These are phyloP conservation scores for Drosophila yakuba DNA, from an alignment of 1,140 invertebrate species.

Conservation along the genomic window DNA sequence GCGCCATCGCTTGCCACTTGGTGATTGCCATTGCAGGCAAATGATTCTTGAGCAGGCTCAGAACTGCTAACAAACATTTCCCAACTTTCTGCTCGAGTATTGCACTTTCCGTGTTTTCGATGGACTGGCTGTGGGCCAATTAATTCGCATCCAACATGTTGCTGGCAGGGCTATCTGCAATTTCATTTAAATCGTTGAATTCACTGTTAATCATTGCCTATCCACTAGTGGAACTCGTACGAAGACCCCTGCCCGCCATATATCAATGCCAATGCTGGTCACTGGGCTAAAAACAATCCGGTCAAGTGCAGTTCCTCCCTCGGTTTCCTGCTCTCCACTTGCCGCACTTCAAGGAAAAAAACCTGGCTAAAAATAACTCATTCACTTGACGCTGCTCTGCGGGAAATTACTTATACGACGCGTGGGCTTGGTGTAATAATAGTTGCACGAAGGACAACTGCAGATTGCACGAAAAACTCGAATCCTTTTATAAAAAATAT, in stretches of 20 bases:
- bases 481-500: neutral
- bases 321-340: constrained; percentile 18
- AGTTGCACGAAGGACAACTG: constrained; percentile 7
- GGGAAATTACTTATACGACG: constrained; percentile 52
- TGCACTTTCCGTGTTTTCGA: constrained; percentile 1
- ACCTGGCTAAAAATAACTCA: constrained; percentile 46
- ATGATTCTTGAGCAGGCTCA: constrained; percentile 8
- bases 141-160: constrained; percentile 57
- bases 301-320: constrained; percentile 16
- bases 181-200: constrained; percentile 12
- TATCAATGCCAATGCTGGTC: constrained; percentile 48
- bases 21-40: constrained; percentile 15
- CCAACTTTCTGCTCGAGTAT: constrained; percentile 17
- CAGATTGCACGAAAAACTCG: neutral
- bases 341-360: constrained; percentile 19
- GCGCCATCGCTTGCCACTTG: constrained; percentile 1
- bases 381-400: constrained; percentile 25
- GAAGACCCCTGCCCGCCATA: constrained; percentile 3
- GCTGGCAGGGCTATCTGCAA: constrained; percentile 55
- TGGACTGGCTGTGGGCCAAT: constrained; percentile 53
- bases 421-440: constrained; percentile 16
- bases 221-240: neutral
- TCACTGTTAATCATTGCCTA: constrained; percentile 40
- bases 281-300: constrained; percentile 31
- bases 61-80: constrained; percentile 48